Evolutionary conservation across 2,113 vertebrate species (phyloP), one percentile per base, ranked within the genome.

Genomic region (Laticauda colubrina): DNA sequence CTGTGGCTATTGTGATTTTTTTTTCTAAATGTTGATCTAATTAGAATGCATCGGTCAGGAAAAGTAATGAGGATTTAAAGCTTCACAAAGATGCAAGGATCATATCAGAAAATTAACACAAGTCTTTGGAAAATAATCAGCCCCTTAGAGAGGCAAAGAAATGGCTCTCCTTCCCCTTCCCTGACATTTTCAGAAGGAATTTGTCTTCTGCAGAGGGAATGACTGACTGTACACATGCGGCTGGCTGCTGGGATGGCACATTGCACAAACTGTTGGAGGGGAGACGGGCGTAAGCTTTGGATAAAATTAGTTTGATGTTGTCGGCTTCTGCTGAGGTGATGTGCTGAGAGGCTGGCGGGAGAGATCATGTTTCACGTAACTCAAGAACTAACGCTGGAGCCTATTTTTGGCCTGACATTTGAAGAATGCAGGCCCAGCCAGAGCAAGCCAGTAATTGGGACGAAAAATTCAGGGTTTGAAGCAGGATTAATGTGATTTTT

Each of bases 21-120:
- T 88, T 96, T 97, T 2, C 29, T 39, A 98, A 98, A 96, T 98
- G 97, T 98, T 97, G 97, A 97, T 98, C 97, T 98, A 98, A 98
- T 98, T 98, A 98, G 98, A 98, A 98, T 98, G 97, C 97, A 97
- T 97, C 93, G 97, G 97, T 98, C 98, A 98, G 98, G 97, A 98
- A 97, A 98, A 98, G 97, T 98, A 98, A 98, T 98, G 97, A 98
- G 98, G 97, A 98, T 97, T 98, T 97, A 97, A 97, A 95, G 96
- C 94, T 93, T 98, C 97, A 97, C 97, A 97, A 98, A 98, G 97
- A 98, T 97, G 97, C 96, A 96, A 95, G 97, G 98, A 98, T 98
- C 96, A 93, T 98, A 98, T 98, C 98, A 98, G 97, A 98, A 98
- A 98, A 98, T 98, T 97, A 98, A 97, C 97, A 97, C 95, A 56